Base-by-base conservation (phyloP, 2,113 vertebrate genomes). In the Mustelus asterias region DNA sequence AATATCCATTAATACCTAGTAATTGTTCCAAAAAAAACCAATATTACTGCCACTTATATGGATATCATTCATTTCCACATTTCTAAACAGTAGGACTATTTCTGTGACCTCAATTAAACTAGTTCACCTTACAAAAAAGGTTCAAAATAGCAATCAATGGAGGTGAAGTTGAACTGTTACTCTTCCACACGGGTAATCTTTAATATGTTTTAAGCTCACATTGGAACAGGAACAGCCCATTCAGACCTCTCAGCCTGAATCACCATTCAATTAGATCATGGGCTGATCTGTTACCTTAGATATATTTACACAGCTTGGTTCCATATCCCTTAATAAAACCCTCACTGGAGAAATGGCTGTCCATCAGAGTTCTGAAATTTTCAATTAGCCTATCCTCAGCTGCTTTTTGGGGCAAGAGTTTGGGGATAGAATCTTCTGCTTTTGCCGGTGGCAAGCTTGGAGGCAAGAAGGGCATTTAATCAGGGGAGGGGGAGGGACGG, bases 61-160 rank as follows among this genome's bases (percentile, higher is more conserved):
- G 44, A 95, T 95, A 16, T 29, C 26, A 54, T 44, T 67, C 65
- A 72, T 16, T 95, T 70, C 37, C 29, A 48, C 44, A 29, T 72
- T 72, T 44, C 69, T 54, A 70, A 8, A 95, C 41, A 70, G 14
- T 14, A 54, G 44, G 69, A 16, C 14, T 24, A 76, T 11, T 76
- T 90, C 33, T 65, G n/a, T 93, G 89, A 67, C 60, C 33, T 93
- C 60, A 93, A 93, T 93, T 93, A 93, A 93, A 93, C 6, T 44
- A 20, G 16, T 22, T 93, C 33, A 37, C 18, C 37, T 93, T 37
- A 65, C 22, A 67, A 22, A 92, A 92, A 83, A 13, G 37, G 6
- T 65, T 9, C 7, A 54, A 93, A 93, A 65, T 3, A 63, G 16
- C 60, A 8, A 22, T 37, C 33, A 93, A 33, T 83, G 5, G 80